Conservation (phyloP, 2,888 invertebrate species). For the Artemia sp. region DNA sequence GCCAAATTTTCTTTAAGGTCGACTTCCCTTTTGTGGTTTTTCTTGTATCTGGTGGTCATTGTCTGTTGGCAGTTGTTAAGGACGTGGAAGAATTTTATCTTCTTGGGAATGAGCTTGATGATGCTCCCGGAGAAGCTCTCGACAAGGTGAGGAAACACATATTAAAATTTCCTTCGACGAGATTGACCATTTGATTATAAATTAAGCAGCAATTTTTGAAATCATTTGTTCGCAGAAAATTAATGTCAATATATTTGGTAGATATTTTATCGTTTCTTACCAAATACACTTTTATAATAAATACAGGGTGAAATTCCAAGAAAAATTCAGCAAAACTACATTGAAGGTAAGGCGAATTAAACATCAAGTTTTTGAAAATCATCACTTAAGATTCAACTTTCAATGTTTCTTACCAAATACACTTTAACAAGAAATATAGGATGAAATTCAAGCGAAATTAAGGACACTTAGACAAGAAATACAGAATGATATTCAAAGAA, state of each 20-base stretch:
- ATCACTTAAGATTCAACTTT: no score
- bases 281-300: no score
- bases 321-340: no score
- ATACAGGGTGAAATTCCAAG: no score
- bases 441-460: no score
- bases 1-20: conserved; percentile 33
- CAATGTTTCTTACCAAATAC: no score
- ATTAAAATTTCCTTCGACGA: background rate
- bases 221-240: background rate
- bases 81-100: conserved; percentile 55
- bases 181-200: conserved; percentile 3
- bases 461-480: no score
- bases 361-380: no score
- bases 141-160: conserved; percentile 51
- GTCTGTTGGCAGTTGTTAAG: conserved; percentile 55
- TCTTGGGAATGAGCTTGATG: conserved; percentile 60
- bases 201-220: background rate
- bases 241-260: background rate
- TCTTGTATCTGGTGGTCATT: conserved; percentile 84
- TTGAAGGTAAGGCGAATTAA: no score
- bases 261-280: conserved; percentile 14
- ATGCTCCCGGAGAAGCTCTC: conserved; percentile 80
- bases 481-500: no score
- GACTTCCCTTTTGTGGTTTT: conserved; percentile 75
- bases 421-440: no score